Base-by-base conservation (phyloP, 2,888 invertebrate genomes). In the Pyralis farinalis region DNA sequence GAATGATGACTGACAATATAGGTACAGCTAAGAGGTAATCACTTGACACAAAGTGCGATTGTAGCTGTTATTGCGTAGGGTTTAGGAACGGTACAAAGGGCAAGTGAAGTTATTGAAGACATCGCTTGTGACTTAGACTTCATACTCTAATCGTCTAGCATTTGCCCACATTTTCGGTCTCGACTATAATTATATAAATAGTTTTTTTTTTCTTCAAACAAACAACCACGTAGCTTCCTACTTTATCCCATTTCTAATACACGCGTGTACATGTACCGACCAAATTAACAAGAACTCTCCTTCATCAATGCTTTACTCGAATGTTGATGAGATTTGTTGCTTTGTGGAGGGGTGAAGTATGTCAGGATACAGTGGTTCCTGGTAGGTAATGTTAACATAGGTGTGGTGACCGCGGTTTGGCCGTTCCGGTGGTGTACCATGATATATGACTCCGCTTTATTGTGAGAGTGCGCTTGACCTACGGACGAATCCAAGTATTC, bases 351-450 rank as follows among this genome's bases (percentile, higher is more conserved):
- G 27, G 20, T 3, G 40, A 34, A 36, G 48, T 27, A 43, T 64
- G 42, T 64, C 67, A 55, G 22, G 40, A 32, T 51, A 53, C 5
- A 41, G 5, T 68, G 71, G 80, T 56, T 33, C 22, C 39, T 47
- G 42, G 45, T 45, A 49, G 61, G 78, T 76, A 77, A 80, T 63
- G 63, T 61, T 61, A 68, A 66, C 65, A 73, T 72, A 59, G 60
- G 64, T 71, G 69, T 62, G 70, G 71, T 72, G 71, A 63, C 69
- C 71, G 76, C 67, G 71, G 73, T 71, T 64, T 59, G 64, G 34
- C 53, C 82, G 83, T 84, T 84, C 83, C 83, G 83, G 82, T 81
- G 74, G 68, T 66, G 63, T 68, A 51, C 58, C 68, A 54, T 70
- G 83, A 80, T 60, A 84, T 70, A 78, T 64, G 83, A 69, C 60